Percentiles rank a stretch among this genome's conserved stretches.
Evolutionary conservation across 2,888 invertebrate genomes (phyloP).

Genomic region (Anodontia alba): DNA sequence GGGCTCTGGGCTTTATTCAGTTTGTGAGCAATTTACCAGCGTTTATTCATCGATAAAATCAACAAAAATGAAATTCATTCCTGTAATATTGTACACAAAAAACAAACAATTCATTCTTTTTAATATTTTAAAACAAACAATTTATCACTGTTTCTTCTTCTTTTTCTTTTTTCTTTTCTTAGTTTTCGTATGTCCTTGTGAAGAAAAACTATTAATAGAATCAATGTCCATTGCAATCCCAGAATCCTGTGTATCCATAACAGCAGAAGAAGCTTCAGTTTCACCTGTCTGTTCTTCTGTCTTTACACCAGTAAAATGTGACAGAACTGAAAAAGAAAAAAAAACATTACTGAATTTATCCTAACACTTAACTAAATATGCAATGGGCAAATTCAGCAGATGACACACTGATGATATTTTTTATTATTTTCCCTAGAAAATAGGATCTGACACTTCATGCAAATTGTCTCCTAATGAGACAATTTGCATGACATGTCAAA

Average conservation of each 20-base stretch:
- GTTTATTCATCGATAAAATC: no score
- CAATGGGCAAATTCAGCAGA: no score
- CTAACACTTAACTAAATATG: no score
- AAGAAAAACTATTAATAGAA: neutral
- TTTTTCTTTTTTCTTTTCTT: constrained; percentile 25
- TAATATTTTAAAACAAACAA: constrained; percentile 4
- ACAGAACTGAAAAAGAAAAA: constrained; percentile 14
- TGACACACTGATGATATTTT: no score
- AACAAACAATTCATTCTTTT: neutral
- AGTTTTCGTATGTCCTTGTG: neutral
- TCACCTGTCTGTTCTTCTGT: neutral
- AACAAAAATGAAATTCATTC: no score
- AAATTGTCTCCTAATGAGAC: no score
- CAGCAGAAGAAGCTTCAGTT: neutral
- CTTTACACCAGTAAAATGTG: constrained; percentile 11
- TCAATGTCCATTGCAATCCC: constrained; percentile 25
- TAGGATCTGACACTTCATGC: no score
- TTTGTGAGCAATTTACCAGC: no score
- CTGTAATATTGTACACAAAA: no score
- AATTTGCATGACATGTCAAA: no score
- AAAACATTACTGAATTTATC: neutral
- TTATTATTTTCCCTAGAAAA: no score
- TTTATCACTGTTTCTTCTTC: neutral
- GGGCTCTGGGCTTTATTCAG: no score
- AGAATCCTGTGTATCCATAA: constrained; percentile 23